Conservation (phyloP, 2,113 vertebrate genomes). For the Pholis gunnellus region DNA sequence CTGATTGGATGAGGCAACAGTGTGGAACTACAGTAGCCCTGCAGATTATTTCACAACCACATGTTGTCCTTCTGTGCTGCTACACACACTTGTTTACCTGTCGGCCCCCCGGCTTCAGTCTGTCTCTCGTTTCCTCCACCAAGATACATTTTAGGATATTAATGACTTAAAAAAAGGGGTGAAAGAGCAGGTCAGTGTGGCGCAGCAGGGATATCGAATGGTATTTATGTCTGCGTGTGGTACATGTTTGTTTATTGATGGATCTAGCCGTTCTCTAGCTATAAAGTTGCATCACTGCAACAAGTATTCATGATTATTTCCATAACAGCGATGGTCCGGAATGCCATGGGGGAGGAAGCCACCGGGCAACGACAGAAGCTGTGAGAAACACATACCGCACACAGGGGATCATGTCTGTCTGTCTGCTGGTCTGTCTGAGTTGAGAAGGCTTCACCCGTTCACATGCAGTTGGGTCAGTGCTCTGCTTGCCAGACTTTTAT, state of each 20-base stretch:
- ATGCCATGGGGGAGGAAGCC: background rate
- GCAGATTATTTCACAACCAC: constrained; percentile 63
- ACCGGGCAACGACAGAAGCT: background rate
- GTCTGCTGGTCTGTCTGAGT: constrained; percentile 1
- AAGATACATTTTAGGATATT: constrained; percentile 32
- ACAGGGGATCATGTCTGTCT: constrained; percentile 8
- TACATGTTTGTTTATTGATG: constrained; percentile 46
- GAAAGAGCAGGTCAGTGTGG: constrained; percentile 44
- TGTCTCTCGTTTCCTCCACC: constrained; percentile 4
- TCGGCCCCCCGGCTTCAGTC: background rate
- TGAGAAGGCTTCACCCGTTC: background rate
- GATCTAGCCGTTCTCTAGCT: constrained; percentile 28
- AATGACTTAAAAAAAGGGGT: constrained; percentile 19
- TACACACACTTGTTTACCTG: constrained; percentile 54
- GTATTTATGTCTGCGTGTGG: constrained; percentile 45
- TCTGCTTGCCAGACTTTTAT: background rate
- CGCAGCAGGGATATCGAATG: constrained; percentile 17
- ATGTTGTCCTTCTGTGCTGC: constrained; percentile 44
- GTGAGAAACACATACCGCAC: constrained; percentile 7
- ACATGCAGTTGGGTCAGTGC: background rate
- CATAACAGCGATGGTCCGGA: constrained; percentile 18
- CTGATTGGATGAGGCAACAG: constrained; percentile 60
- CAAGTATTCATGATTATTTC: constrained; percentile 20
- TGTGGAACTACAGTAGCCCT: constrained; percentile 29
- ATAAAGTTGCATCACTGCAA: constrained; percentile 34